Evolutionary conservation across 2,113 vertebrate genomes (phyloP).

Genomic region (Sapajus apella): DNA sequence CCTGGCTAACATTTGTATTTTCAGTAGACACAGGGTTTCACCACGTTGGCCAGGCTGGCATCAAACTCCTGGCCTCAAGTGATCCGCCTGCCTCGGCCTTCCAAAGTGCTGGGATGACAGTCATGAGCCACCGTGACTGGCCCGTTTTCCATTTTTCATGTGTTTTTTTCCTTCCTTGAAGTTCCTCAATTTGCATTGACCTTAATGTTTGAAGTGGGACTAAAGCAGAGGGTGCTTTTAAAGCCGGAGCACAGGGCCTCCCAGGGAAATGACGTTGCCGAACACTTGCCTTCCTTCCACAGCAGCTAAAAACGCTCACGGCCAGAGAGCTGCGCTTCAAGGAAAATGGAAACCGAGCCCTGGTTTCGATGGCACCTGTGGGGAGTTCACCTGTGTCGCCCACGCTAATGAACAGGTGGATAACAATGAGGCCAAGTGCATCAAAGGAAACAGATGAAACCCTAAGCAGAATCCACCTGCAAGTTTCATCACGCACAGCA

Average conservation of each 20-base stretch:
- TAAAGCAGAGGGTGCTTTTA: conserved; percentile 8
- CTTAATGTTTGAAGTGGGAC: background rate
- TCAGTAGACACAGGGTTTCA: too few relatives aligned
- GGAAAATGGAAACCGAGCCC: conserved; percentile 78
- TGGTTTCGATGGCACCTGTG: conserved; percentile 86
- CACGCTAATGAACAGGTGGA: conserved; percentile 89
- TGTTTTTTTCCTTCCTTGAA: background rate
- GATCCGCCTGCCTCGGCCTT: too few relatives aligned
- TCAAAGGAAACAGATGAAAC: conserved; percentile 83
- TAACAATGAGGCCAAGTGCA: conserved; percentile 84
- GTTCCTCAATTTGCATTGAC: background rate
- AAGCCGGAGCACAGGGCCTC: background rate
- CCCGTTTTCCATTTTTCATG: background rate
- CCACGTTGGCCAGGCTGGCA: too few relatives aligned
- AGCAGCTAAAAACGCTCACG: background rate
- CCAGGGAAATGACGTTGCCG: background rate
- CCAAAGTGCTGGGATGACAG: too few relatives aligned
- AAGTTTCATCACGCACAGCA: conserved; percentile 82
- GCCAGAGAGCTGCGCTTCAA: conserved; percentile 68
- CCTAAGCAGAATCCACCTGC: conserved; percentile 81
- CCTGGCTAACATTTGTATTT: too few relatives aligned
- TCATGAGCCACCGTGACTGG: too few relatives aligned
- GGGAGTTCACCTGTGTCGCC: conserved; percentile 87
- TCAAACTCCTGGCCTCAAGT: too few relatives aligned
- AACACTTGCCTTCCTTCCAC: background rate